Evolutionary conservation across 2,888 invertebrate species (phyloP).

Genomic region (Calliopum simillimum): DNA sequence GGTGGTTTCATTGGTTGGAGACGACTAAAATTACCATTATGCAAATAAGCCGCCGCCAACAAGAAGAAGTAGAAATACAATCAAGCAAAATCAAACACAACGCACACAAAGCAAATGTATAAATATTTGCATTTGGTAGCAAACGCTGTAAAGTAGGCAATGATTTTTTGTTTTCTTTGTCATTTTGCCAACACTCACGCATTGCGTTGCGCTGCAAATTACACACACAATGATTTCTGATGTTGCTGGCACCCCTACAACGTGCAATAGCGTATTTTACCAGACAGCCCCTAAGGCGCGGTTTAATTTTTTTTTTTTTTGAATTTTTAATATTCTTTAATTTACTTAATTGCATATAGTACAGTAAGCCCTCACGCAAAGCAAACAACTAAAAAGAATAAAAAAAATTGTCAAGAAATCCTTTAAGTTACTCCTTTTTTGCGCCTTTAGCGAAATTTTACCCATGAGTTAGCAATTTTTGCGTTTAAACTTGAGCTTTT

Average conservation of each 20-base stretch:
- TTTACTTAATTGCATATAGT: too few relatives aligned
- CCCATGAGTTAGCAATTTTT: not conserved
- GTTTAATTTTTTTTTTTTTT: too few relatives aligned
- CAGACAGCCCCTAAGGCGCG: too few relatives aligned
- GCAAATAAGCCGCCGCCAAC: too few relatives aligned
- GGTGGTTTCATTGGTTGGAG: too few relatives aligned
- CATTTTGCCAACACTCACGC: not conserved
- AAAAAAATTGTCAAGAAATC: not conserved
- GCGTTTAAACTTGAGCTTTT: not conserved
- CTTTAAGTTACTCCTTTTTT: not conserved
- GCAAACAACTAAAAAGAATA: too few relatives aligned
- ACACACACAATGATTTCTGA: not conserved
- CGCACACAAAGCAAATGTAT: conserved; percentile 19
- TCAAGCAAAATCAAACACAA: not conserved
- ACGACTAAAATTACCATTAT: too few relatives aligned
- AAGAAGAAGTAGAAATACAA: too few relatives aligned
- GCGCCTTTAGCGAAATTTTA: not conserved
- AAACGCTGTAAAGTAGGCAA: conserved; percentile 18
- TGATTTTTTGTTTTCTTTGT: conserved; percentile 32
- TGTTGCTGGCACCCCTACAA: not conserved
- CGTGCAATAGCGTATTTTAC: too few relatives aligned
- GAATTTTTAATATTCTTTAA: too few relatives aligned
- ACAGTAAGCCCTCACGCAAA: too few relatives aligned
- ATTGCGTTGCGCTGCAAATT: not conserved
- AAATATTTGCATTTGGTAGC: not conserved